Evolutionary conservation across 2,113 vertebrate genomes (phyloP).

Genomic region (Notiomystis cincta): DNA sequence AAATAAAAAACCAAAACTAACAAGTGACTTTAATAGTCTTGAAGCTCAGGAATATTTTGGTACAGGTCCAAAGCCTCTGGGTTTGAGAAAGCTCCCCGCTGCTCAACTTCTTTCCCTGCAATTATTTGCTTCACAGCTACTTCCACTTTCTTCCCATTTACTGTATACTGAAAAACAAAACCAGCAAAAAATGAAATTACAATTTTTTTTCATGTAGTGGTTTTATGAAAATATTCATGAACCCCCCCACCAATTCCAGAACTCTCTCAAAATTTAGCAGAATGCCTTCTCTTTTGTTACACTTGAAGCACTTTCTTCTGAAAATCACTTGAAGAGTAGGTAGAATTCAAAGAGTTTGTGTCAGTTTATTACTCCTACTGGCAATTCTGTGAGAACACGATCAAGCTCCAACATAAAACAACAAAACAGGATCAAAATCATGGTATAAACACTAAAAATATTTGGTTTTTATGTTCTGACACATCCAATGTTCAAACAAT

Average conservation of each 20-base stretch:
- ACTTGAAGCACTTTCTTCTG: neutral
- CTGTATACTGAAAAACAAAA: conserved; percentile 82
- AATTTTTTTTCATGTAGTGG: neutral
- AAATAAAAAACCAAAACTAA: neutral
- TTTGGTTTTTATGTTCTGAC: neutral
- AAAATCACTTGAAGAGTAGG: neutral
- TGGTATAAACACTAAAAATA: neutral
- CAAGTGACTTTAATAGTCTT: conserved; percentile 78
- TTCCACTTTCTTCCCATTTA: conserved; percentile 97
- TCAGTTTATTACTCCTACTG: neutral
- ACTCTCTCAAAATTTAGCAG: neutral
- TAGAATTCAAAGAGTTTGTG: neutral
- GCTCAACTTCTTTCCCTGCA: conserved; percentile 84
- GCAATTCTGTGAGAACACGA: neutral
- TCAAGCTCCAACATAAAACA: neutral
- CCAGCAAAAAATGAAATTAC: neutral
- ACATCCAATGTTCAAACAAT: neutral
- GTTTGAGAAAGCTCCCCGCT: conserved; percentile 90
- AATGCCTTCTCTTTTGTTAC: neutral
- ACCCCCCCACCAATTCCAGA: neutral
- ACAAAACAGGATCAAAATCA: neutral
- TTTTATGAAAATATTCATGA: neutral
- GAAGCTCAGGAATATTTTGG: conserved; percentile 89
- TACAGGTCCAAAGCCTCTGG: conserved; percentile 90
- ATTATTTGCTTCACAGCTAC: conserved; percentile 94